Base-by-base conservation (phyloP, 2,797 vertebrate species). In the Eulemur coronatus region DNA sequence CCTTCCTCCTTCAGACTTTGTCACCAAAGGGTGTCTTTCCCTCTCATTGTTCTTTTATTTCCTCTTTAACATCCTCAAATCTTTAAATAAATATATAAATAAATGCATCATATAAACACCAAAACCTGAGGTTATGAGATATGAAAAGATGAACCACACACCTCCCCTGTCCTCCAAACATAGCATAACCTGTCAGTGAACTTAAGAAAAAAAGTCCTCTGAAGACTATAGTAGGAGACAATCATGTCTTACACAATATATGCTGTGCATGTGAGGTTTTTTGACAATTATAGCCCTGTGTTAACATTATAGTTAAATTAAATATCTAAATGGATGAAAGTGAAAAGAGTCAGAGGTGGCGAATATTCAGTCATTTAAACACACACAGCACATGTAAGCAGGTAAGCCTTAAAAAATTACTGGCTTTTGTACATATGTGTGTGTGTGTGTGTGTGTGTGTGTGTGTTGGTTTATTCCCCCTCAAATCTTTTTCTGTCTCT, bases 401-500 rank as follows among this genome's bases (percentile, higher is more conserved):
- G 17, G 10, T n/a, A 85, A 67, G 14, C 13, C 28, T 93, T 55
- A 48, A 67, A 84, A 81, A 63, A 59, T 6, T 43, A 55, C 55
- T 61, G 35, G 22, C 2, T 33, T 80, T 41, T 52, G 14, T 41
- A 38, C 30, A 5, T 24, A 3, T 52, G 22, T 46, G 52, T 35
- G 4, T 87, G 35, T 33, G 14, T 46, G 73, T 52, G 12, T 67
- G 75, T 55, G 22, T 43, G 20, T 30, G 13, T 20, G 18, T 48
- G 24, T 17, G 12, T 38, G 14, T 38, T 73, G 80, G 61, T 81
- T 93, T 97, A 67, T 84, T 78, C 38, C 13, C 3, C 33, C 28
- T 61, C 22, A 93, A 67, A 43, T 87, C 17, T 65, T 89, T 52
- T 22, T 95, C 50, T 63, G 24, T 76, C 61, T 82, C 61, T 59